Conservation (phyloP, 2,888 invertebrate species). For the Acrobasis repandana region DNA sequence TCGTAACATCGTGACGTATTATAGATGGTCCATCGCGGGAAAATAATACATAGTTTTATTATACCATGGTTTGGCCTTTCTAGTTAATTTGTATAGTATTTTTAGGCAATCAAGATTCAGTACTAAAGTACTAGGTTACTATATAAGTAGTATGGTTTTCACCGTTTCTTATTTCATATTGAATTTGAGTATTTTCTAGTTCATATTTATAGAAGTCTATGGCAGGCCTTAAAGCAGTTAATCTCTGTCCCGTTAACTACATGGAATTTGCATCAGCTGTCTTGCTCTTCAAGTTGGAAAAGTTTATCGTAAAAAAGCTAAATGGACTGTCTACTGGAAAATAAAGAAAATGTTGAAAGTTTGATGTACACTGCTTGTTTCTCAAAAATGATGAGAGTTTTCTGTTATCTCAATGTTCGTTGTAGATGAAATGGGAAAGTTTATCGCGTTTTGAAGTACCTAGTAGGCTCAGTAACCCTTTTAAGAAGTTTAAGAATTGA, state of each 20-base stretch:
- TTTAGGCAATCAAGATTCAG: too few species aligned
- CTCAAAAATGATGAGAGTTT: background rate
- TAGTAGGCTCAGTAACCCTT: too few species aligned
- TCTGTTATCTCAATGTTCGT: background rate
- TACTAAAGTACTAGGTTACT: too few species aligned
- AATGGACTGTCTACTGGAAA: slow-evolving; percentile 6
- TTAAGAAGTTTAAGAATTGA: too few species aligned
- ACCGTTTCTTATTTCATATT: too few species aligned
- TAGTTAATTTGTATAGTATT: background rate
- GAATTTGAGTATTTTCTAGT: too few species aligned
- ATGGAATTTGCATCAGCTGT: slow-evolving; percentile 7
- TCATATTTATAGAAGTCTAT: background rate
- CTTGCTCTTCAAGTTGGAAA: background rate
- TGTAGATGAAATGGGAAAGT: background rate
- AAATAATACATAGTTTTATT: too few species aligned
- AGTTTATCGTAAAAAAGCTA: slow-evolving; percentile 10
- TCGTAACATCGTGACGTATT: too few species aligned
- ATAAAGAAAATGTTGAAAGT: background rate
- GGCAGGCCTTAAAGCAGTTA: slow-evolving; percentile 1
- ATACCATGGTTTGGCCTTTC: background rate
- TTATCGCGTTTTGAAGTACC: background rate
- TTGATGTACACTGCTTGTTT: background rate
- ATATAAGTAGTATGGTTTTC: too few species aligned
- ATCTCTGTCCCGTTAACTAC: slow-evolving; percentile 16
- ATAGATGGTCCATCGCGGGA: too few species aligned